Base-by-base conservation (phyloP, 2,797 vertebrate genomes). In the Discoglossus pictus region DNA sequence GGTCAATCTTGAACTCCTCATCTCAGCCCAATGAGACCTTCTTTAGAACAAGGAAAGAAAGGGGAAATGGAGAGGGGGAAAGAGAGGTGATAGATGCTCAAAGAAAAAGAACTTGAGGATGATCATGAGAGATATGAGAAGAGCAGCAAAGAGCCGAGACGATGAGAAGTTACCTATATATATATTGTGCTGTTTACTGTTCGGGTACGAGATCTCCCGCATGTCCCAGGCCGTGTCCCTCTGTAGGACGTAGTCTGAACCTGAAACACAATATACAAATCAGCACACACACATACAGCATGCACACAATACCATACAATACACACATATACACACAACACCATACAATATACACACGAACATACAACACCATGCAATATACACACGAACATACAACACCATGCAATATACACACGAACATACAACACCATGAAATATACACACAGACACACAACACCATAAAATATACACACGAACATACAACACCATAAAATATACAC, bases 231-330 rank as follows among this genome's bases (percentile, higher is more conserved):
- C 52, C 0, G 83, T 79, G 54, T 92, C 80, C 78, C 91, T 81
- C 86, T 91, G 90, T 2, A 85, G 88, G 55, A 93, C 76, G 36
- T 94, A 93, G 63, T 90, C 86, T 0, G 94, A 93, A 15, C 96
- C 95, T 98, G 76, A 1, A 36, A n/a, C 1, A 58, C 15, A 66
- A 66, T 56, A 55, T 17, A n/a, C n/a, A n/a, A n/a, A n/a, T n/a
- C n/a, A n/a, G n/a, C n/a, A n/a, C n/a, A n/a, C n/a, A n/a, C 20
- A 59, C 63, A 55, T 7, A 17, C 3, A 6, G 2, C 13, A 27
- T 1, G 13, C 13, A 44, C 9, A 65, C 2, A 5, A n/a, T 0
- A 15, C 31, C 10, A 42, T n/a, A 8, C 13, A 34, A 8, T 27
- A 18, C 1, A 34, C 13, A 7, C 18, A 7, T 46, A n/a, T 9